These are phyloP conservation scores for Gasterosteus nipponicus DNA, from an alignment of 2,113 vertebrate genomes.

Conservation along the genomic window DNA sequence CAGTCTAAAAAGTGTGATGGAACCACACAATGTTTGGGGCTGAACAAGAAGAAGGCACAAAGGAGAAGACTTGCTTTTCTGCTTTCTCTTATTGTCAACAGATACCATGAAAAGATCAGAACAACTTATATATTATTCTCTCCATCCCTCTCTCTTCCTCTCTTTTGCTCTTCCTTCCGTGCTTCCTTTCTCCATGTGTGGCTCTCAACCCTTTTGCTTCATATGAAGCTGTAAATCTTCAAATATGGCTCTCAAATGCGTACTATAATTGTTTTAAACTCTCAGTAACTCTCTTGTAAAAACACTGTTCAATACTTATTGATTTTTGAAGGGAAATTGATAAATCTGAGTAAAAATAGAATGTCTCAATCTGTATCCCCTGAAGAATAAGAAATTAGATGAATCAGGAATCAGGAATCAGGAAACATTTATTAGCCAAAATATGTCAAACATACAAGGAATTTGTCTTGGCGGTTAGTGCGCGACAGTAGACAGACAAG, in stretches of 20 bases:
- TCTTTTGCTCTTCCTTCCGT: neutral
- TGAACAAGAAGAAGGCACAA: neutral
- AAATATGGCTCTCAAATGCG: slow-evolving; percentile 8
- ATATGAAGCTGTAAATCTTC: neutral
- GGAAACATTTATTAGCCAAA: too few species aligned
- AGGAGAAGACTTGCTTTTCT: neutral
- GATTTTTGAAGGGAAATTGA: too few species aligned
- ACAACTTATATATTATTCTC: neutral
- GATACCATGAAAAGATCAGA: neutral
- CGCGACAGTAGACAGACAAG: too few species aligned
- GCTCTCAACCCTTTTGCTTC: neutral
- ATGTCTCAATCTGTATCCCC: too few species aligned
- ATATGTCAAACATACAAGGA: too few species aligned
- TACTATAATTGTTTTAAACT: too few species aligned
- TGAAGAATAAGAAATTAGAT: too few species aligned
- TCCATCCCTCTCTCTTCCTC: neutral
- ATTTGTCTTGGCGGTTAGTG: too few species aligned
- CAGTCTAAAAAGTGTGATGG: slow-evolving; percentile 2
- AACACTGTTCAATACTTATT: too few species aligned
- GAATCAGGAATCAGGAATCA: too few species aligned
- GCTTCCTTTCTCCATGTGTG: neutral
- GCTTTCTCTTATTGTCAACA: neutral
- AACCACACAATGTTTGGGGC: neutral
- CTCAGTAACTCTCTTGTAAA: too few species aligned
- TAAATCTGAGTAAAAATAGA: too few species aligned